These are phyloP conservation scores for Exephanes ischioxanthus DNA, from an alignment of 2,888 invertebrate species.

Conservation along the genomic window DNA sequence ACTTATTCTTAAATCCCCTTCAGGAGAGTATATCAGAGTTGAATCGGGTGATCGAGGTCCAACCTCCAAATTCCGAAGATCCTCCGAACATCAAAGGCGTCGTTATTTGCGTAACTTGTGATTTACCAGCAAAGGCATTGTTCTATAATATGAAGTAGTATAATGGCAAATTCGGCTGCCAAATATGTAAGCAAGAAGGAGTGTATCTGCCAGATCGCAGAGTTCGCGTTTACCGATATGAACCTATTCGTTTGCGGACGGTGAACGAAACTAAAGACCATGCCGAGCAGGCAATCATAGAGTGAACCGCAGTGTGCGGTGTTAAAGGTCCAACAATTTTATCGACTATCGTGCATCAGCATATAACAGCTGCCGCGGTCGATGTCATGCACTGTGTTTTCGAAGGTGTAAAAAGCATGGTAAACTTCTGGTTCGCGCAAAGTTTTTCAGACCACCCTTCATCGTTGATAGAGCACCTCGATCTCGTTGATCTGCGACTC, in stretches of 20 bases:
- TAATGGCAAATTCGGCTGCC: slow-evolving; percentile 62
- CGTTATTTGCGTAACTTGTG: slow-evolving; percentile 46
- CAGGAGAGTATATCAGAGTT: slow-evolving; percentile 17
- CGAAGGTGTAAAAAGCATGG: slow-evolving; percentile 48
- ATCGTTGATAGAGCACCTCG: slow-evolving; percentile 30
- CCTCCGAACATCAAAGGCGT: slow-evolving; percentile 26
- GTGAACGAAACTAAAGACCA: slow-evolving; percentile 40
- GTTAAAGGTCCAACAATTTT: slow-evolving; percentile 64
- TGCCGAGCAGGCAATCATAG: slow-evolving; percentile 52
- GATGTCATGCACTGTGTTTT: slow-evolving; percentile 64
- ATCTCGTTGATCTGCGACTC: slow-evolving; percentile 43
- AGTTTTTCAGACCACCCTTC: slow-evolving; percentile 41
- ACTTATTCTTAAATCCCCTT: slow-evolving; percentile 34
- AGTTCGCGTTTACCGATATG: slow-evolving; percentile 56
- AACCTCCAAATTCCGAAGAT: slow-evolving; percentile 9
- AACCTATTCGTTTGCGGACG: slow-evolving; percentile 48
- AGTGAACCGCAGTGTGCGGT: slow-evolving; percentile 45
- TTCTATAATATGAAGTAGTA: slow-evolving; percentile 65
- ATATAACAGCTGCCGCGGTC: slow-evolving; percentile 28
- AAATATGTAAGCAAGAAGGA: slow-evolving; percentile 56
- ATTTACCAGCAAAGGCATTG: slow-evolving; percentile 59
- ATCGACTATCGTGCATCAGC: slow-evolving; percentile 50
- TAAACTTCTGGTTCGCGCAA: slow-evolving; percentile 57
- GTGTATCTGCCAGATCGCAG: neutral
- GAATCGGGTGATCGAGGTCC: slow-evolving; percentile 21